Conservation (phyloP, 2,888 invertebrate genomes). For the Rhimphoctona megacephalus region DNA sequence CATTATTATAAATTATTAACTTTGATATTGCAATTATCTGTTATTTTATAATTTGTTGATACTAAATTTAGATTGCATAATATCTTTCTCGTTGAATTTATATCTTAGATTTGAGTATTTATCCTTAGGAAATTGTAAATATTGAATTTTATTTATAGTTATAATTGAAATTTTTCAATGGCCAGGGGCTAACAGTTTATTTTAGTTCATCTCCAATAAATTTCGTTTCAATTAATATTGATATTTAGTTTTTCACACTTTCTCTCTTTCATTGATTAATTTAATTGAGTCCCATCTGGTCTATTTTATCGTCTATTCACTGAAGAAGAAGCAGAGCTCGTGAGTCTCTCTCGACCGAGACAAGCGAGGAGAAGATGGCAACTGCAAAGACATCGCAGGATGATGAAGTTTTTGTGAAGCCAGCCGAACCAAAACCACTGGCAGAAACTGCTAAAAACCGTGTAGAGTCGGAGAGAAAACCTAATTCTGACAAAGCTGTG, state of each 20-base stretch:
- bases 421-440: conserved; percentile 78
- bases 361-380: conserved; percentile 74
- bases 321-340: conserved; percentile 80
- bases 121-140: too few relatives aligned
- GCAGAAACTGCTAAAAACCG: conserved; percentile 73
- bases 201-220: background rate
- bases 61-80: too few relatives aligned
- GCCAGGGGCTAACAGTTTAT: background rate
- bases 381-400: conserved; percentile 71
- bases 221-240: too few relatives aligned
- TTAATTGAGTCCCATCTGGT: background rate
- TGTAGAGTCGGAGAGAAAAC: conserved; percentile 73
- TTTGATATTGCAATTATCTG: too few relatives aligned
- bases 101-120: too few relatives aligned
- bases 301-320: conserved; percentile 7
- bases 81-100: too few relatives aligned
- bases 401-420: conserved; percentile 80
- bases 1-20: too few relatives aligned
- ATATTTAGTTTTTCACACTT: background rate
- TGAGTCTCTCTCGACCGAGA: conserved; percentile 75
- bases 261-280: background rate
- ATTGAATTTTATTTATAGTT: too few relatives aligned
- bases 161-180: background rate
- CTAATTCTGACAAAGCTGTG: conserved; percentile 77
- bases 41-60: too few relatives aligned